Base-by-base conservation (phyloP, 1,140 invertebrate species). In the Hylaeus anthracinus region DNA sequence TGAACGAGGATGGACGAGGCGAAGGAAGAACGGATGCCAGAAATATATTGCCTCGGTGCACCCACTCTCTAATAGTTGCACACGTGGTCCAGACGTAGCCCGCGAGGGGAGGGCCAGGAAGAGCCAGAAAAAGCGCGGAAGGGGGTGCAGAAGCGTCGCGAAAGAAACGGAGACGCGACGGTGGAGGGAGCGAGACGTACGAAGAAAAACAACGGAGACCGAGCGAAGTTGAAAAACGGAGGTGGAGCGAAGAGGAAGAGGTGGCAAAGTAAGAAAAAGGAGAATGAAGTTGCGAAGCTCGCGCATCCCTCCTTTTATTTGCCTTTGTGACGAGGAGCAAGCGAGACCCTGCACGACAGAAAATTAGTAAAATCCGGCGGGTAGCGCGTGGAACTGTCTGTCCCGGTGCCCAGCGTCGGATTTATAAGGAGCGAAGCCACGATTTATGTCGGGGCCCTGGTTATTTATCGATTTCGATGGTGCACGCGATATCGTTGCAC, bases 401-500 rank as follows among this genome's bases (percentile, higher is more conserved):
- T 91, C 88, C 89, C 82, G 87, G 83, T 79, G 69, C 72, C 72
- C 75, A 51, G 67, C 72, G 55, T 72, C 83, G 90, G 91, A 93
- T 93, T 93, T 93, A 92, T 92, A 92, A 93, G 92, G 91, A 93
- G 92, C 91, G 91, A 92, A 92, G 88, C 73, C 60, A 87, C 86
- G 90, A 93, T 92, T 93, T 93, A 93, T 93, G 90, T 82, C 85
- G 88, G 90, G 88, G 75, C 86, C 84, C 64, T 60, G 84, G 89
- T 92, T 92, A 92, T 93, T 93, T 93, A 93, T 93, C 83, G 92
- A 91, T 92, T 91, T 92, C 90, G 92, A 93, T 93, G 91, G 90
- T 80, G 86, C 88, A 91, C 87, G 91, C 89, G 92, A 93, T 92
- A 93, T 92, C 91, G 89, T 92, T 90, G 90, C 89, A 90, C 88